phyloP scores from a whole-genome alignment of 2,113 vertebrate genomes.

The Oryzias javanicus region DNA sequence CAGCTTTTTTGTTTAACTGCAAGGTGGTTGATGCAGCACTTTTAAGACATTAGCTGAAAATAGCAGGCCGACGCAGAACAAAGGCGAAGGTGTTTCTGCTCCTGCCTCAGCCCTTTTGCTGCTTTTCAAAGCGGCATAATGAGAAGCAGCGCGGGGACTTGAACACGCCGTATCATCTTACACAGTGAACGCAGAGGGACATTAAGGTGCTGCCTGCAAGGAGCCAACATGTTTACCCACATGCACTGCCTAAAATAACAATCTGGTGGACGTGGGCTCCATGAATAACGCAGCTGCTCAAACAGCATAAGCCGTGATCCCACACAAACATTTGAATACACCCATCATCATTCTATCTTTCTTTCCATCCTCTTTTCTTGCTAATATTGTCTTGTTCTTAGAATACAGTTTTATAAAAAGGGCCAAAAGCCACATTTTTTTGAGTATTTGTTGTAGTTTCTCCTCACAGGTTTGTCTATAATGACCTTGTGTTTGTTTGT shows the following conservation, averaged over 20 bases:
- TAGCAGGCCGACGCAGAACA: constrained; percentile 2
- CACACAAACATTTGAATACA: too few species aligned
- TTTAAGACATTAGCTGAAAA: constrained; percentile 12
- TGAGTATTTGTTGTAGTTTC: too few species aligned
- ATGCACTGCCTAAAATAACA: constrained; percentile 54
- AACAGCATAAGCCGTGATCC: too few species aligned
- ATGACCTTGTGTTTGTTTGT: too few species aligned
- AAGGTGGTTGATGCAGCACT: neutral
- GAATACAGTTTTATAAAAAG: too few species aligned
- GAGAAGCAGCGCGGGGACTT: constrained; percentile 42
- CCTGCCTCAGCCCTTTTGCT: constrained; percentile 35
- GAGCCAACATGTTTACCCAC: constrained; percentile 54
- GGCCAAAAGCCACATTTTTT: too few species aligned
- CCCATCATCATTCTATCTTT: too few species aligned
- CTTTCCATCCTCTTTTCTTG: too few species aligned
- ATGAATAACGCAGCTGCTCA: constrained; percentile 51
- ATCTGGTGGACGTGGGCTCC: constrained; percentile 40
- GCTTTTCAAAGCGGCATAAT: constrained; percentile 39
- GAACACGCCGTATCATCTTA: constrained; percentile 51
- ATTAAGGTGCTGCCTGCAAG: constrained; percentile 50
- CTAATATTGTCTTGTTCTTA: too few species aligned
- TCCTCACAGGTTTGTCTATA: too few species aligned
- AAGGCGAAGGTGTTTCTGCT: constrained; percentile 43
- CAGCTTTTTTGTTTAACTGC: neutral
- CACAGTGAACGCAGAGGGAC: constrained; percentile 48